phyloP scores from a whole-genome alignment of 2,888 invertebrate genomes.

The Leptopterna dolabrata region DNA sequence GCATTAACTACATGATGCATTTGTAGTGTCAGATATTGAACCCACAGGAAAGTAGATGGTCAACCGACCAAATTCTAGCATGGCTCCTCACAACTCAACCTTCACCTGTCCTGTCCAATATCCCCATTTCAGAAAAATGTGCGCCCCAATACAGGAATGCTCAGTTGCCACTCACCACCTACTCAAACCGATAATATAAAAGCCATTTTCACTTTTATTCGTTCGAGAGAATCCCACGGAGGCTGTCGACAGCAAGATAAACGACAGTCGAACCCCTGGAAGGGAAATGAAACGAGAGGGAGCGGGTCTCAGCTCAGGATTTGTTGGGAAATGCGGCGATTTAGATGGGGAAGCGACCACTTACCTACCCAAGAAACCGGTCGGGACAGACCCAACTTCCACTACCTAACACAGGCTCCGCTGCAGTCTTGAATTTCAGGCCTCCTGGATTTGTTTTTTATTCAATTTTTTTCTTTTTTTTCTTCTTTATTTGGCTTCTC shows the following conservation, averaged over 20 bases:
- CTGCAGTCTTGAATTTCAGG: slow-evolving; percentile 3
- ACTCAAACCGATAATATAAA: background rate
- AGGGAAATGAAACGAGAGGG: background rate
- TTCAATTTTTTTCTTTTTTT: background rate
- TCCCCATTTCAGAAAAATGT: too few relatives aligned
- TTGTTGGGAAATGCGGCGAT: slow-evolving; percentile 8
- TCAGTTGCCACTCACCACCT: background rate
- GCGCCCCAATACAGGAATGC: background rate
- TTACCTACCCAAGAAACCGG: slow-evolving; percentile 1
- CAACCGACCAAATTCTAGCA: too few relatives aligned
- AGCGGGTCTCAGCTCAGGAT: background rate
- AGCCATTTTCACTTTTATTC: background rate
- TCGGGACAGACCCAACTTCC: background rate
- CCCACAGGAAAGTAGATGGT: too few relatives aligned
- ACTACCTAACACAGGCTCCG: slow-evolving; percentile 6
- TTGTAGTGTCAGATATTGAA: too few relatives aligned
- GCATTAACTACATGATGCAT: too few relatives aligned
- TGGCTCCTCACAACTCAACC: too few relatives aligned
- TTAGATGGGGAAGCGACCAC: slow-evolving; percentile 10
- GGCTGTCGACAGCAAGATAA: slow-evolving; percentile 3
- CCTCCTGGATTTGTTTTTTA: slow-evolving; percentile 11
- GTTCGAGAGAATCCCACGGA: background rate
- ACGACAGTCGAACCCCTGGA: background rate
- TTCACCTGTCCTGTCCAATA: too few relatives aligned
- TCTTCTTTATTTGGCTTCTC: background rate